Percentiles rank a stretch among this genome's conserved stretches.
Evolutionary conservation across 1,140 invertebrate species (phyloP).

Genomic region (Drosophila pallidifrons): DNA sequence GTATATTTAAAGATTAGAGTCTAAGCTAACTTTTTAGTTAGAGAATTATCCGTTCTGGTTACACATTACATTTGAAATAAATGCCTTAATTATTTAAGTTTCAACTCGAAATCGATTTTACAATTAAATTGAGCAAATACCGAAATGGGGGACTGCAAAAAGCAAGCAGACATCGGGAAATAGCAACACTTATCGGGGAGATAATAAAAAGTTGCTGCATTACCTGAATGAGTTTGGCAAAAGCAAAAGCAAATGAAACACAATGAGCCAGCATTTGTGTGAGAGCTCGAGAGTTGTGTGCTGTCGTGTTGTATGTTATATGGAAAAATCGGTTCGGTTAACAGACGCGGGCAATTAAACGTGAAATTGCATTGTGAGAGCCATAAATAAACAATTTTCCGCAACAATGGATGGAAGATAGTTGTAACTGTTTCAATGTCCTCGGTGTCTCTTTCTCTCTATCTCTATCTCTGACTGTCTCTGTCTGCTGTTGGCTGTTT

Average conservation of each 20-base stretch:
- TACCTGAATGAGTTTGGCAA: conserved; percentile 17
- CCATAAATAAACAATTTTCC: conserved; percentile 60
- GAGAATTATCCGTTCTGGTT: not conserved
- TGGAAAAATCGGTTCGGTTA: conserved; percentile 31
- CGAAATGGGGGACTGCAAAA: not conserved
- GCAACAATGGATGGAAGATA: conserved; percentile 40
- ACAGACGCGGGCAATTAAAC: conserved; percentile 53
- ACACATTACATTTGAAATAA: not conserved
- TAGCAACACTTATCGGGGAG: not conserved
- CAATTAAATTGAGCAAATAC: not conserved
- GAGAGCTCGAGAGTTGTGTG: no score
- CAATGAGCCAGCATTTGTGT: conserved; percentile 14
- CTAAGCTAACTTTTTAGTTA: no score
- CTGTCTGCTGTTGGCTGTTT: not conserved
- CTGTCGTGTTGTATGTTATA: not conserved
- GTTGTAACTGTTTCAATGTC: conserved; percentile 19
- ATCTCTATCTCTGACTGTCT: not conserved
- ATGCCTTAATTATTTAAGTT: not conserved
- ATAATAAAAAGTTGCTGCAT: conserved; percentile 11
- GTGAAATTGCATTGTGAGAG: conserved; percentile 54
- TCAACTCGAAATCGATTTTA: not conserved
- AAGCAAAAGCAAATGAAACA: conserved; percentile 1
- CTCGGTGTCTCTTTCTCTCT: conserved; percentile 1
- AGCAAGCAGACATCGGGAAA: not conserved
- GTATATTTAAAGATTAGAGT: no score